Conservation (phyloP, 2,888 invertebrate genomes). For the Atrina japonica region DNA sequence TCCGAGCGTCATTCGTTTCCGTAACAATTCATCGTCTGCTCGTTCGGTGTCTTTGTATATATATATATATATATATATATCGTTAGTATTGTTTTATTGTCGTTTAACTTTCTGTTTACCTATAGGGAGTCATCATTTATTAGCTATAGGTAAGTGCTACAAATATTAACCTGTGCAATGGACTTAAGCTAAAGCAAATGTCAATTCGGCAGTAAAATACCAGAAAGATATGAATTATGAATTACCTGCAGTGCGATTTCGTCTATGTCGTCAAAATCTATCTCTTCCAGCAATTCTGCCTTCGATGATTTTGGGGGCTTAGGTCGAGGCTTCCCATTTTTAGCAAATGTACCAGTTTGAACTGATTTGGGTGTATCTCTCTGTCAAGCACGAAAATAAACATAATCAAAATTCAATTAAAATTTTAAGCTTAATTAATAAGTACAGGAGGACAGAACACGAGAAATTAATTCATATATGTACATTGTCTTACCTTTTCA, state of each 20-base stretch:
- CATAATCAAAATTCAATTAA: background rate
- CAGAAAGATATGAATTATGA: too few species aligned
- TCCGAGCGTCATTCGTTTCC: too few species aligned
- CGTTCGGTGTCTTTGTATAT: too few species aligned
- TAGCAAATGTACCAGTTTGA: constrained; percentile 23
- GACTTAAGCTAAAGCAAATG: background rate
- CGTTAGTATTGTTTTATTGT: too few species aligned
- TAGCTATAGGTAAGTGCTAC: background rate
- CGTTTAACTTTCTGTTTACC: too few species aligned
- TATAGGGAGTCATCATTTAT: too few species aligned
- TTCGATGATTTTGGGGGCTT: constrained; percentile 14
- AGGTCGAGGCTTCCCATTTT: constrained; percentile 27
- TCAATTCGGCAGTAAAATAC: too few species aligned
- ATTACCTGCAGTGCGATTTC: constrained; percentile 30
- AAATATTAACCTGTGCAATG: background rate
- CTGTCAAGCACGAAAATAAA: background rate
- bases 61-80: too few species aligned
- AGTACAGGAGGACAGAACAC: background rate
- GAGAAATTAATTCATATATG: background rate
- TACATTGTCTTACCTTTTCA: background rate
- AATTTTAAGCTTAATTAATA: too few species aligned
- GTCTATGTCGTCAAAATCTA: constrained; percentile 33
- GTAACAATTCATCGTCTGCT: too few species aligned
- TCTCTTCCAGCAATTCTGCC: constrained; percentile 16
- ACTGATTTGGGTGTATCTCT: background rate